Percentiles rank a stretch among this genome's conserved stretches.
Conservation (phyloP, 2,888 invertebrate species). For the Colletes collaris region DNA sequence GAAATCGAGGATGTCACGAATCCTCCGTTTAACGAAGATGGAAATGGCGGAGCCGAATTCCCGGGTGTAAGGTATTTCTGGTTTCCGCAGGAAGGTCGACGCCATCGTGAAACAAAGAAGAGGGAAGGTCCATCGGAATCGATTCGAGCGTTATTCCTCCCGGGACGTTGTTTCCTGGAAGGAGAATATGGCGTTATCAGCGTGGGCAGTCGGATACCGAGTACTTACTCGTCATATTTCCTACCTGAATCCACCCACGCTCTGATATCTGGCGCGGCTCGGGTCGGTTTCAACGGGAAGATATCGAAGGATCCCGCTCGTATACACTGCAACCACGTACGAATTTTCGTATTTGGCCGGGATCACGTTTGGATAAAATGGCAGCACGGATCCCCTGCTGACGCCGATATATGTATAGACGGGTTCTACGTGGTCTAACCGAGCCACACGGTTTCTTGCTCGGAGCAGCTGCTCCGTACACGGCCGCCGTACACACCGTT, state of each 20-base stretch:
- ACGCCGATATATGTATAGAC: slow-evolving; percentile 66
- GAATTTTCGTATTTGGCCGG: slow-evolving; percentile 80
- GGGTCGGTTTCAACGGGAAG: slow-evolving; percentile 32
- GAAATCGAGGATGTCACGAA: too few relatives aligned
- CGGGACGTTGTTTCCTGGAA: background rate
- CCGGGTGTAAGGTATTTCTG: too few relatives aligned
- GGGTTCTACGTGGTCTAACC: slow-evolving; percentile 53
- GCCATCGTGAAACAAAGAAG: background rate
- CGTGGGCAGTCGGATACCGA: slow-evolving; percentile 57
- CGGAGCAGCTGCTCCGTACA: slow-evolving; percentile 39
- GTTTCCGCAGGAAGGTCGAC: too few relatives aligned
- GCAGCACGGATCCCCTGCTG: slow-evolving; percentile 76
- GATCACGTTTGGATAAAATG: slow-evolving; percentile 82
- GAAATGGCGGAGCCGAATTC: too few relatives aligned
- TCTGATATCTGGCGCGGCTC: slow-evolving; percentile 20
- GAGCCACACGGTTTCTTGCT: slow-evolving; percentile 14
- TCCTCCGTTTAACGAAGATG: too few relatives aligned
- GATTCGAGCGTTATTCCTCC: slow-evolving; percentile 42
- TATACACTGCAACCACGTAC: slow-evolving; percentile 75
- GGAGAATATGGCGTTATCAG: slow-evolving; percentile 36
- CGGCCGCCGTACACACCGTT: background rate
- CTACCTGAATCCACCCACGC: slow-evolving; percentile 61
- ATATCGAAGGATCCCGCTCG: slow-evolving; percentile 62
- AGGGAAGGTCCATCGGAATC: background rate
- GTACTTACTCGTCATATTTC: slow-evolving; percentile 64